Evolutionary conservation across 2,113 vertebrate species (phyloP), one percentile per base, ranked within the genome.

Genomic region (Gopherus flavomarginatus): DNA sequence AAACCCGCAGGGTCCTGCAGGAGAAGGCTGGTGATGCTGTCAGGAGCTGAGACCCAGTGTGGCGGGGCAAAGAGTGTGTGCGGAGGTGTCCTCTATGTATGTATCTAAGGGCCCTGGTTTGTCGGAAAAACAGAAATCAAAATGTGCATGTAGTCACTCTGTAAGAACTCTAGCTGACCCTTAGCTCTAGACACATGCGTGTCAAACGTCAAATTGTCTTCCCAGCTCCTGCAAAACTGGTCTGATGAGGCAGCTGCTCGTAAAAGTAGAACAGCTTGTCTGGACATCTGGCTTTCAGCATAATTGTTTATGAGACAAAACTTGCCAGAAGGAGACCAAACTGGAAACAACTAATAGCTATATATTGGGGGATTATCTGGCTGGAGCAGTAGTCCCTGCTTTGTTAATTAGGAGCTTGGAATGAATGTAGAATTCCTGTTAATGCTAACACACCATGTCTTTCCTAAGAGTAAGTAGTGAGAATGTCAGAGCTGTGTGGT

Each of bases 331-430:
- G 96, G 95, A 97, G 82, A 90, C 85, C 95, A 95, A 95, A 92
- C 95, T 95, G 96, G 94, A 96, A 88, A 89, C 81, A 95, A 85
- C 85, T 89, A 89, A 95, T 87, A 87, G 93, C 95, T 95, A 94
- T 95, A 95, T 95, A 95, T 78, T 95, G 96, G 89, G 87, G 94
- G 96, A 96, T 96, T 96, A 92, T 89, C 90, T 95, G 96, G 88
- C 93, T 93, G 92, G 22, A 96, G 95, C 88, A 93, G 93, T 62
- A 69, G 0, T 85, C 87, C 94, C 92, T 92, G 81, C 87, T 94
- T 85, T 94, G 42, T 89, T 96, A 92, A 96, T 97, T 97, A 97
- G 94, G 87, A 96, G 85, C 81, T 92, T 89, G 89, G 96, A 78
- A 72, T 92, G 96, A 90, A 85, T 82, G 52, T 52, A 27, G 81